phyloP scores from a whole-genome alignment of 2,888 invertebrate genomes.

The Ellobium chinense region DNA sequence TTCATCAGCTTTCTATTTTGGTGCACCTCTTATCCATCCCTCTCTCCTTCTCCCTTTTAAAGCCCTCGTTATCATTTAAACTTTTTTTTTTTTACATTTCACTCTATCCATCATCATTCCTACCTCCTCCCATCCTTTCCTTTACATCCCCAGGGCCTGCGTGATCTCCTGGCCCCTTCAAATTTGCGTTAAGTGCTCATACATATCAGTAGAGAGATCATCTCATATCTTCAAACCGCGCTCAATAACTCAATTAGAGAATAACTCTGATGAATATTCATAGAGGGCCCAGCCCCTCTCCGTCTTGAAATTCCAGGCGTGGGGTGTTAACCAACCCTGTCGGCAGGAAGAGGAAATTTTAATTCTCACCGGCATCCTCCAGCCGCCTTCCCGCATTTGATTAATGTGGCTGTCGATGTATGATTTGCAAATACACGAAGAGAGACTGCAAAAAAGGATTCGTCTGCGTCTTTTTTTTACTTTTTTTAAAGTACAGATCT shows the following conservation, averaged over 20 bases:
- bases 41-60: too few species aligned
- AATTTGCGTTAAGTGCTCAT: conserved; percentile 7
- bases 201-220: not conserved
- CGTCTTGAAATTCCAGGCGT: not conserved
- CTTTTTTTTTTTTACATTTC: too few species aligned
- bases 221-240: not conserved
- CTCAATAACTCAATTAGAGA: conserved; percentile 6
- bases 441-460: not conserved
- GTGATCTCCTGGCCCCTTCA: not conserved
- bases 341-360: not conserved
- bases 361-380: not conserved
- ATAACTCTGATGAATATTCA: not conserved
- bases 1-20: too few species aligned
- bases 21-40: too few species aligned
- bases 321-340: not conserved
- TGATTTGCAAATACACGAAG: not conserved
- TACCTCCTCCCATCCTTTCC: not conserved
- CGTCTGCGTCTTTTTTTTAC: too few species aligned
- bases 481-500: too few species aligned
- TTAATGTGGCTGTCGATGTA: not conserved
- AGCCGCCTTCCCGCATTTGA: not conserved
- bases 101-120: not conserved
- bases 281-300: not conserved
- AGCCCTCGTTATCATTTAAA: too few species aligned
- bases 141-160: not conserved